A percentile compares a stretch with the other conserved stretches of the same genome.
Evolutionary conservation across 2,797 vertebrate genomes (phyloP).

Genomic region (Coregonus sp.): DNA sequence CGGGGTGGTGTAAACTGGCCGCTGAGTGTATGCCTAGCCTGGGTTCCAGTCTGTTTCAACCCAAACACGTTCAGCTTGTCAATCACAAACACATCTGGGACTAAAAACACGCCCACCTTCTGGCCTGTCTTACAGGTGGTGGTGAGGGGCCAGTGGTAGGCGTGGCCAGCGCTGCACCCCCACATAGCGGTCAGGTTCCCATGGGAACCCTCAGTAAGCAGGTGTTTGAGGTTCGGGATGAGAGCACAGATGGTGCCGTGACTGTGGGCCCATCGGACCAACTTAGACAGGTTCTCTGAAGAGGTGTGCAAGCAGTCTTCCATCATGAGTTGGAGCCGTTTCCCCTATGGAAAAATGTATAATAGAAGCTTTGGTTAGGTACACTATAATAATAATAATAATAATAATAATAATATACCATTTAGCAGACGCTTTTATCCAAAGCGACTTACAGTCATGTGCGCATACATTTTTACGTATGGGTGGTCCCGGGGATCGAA

Average conservation of each 20-base stretch:
- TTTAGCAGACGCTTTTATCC: no score
- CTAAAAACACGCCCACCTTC: not conserved
- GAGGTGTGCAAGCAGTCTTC: constrained; percentile 90
- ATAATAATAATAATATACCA: no score
- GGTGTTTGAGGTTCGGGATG: constrained; percentile 86
- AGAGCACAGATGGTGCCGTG: constrained; percentile 92
- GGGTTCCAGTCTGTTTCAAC: no score
- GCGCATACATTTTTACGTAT: no score
- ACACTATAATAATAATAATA: no score
- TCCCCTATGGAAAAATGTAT: constrained; percentile 45
- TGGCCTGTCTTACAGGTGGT: constrained; percentile 75
- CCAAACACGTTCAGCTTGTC: no score
- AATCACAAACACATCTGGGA: not conserved
- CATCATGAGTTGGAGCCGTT: constrained; percentile 67
- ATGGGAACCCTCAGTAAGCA: constrained; percentile 82
- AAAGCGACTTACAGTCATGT: no score
- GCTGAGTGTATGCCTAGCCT: no score
- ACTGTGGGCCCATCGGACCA: constrained; percentile 93
- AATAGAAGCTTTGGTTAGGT: not conserved
- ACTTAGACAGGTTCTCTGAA: constrained; percentile 86
- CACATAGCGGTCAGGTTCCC: constrained; percentile 85
- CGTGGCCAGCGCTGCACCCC: constrained; percentile 87
- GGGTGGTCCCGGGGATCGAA: no score
- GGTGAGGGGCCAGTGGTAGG: constrained; percentile 88
- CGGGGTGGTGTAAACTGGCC: no score